Evolutionary conservation across 30 jellyfish, hydroid and myxozoan genomes (phyloP).

Genomic region (Turritopsis dohrnii): DNA sequence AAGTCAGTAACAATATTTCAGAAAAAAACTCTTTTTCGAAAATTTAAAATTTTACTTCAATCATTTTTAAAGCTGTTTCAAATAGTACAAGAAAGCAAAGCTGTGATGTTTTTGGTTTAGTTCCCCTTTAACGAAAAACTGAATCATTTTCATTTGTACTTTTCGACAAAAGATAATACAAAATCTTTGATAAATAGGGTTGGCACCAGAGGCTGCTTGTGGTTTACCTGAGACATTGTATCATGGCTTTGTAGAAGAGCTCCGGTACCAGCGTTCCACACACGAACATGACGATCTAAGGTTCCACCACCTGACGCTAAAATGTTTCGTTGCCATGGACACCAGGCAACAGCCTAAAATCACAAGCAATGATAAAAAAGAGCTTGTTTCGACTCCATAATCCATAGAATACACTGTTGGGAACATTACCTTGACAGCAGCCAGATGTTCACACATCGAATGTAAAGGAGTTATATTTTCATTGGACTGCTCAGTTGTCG

Average conservation of each 20-base stretch:
- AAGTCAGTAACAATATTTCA: too few relatives aligned
- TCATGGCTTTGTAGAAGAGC: conserved; percentile 68
- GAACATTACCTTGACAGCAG: conserved; percentile 87
- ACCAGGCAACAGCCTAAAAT: conserved; percentile 96
- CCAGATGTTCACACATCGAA: conserved; percentile 65
- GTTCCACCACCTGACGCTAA: conserved; percentile 99
- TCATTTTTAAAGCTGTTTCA: too few relatives aligned
- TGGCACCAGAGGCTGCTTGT: background rate
- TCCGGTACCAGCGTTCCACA: conserved; percentile 85
- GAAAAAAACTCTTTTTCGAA: too few relatives aligned
- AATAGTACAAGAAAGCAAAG: too few relatives aligned
- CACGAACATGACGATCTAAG: conserved; percentile 68
- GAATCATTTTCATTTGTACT: too few relatives aligned
- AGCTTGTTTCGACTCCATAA: background rate
- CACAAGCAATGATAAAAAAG: background rate
- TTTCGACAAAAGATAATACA: too few relatives aligned
- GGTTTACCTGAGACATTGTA: conserved; percentile 75
- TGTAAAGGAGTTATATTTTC: conserved; percentile 53
- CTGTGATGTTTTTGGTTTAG: too few relatives aligned
- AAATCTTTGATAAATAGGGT: background rate
- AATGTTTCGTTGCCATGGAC: conserved; percentile 88
- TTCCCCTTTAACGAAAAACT: too few relatives aligned
- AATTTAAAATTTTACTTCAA: too few relatives aligned
- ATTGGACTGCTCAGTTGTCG: conserved; percentile 17
- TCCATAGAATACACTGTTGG: background rate